Base-by-base conservation (phyloP, 1,140 invertebrate genomes). In the Zaprionus inermis region DNA sequence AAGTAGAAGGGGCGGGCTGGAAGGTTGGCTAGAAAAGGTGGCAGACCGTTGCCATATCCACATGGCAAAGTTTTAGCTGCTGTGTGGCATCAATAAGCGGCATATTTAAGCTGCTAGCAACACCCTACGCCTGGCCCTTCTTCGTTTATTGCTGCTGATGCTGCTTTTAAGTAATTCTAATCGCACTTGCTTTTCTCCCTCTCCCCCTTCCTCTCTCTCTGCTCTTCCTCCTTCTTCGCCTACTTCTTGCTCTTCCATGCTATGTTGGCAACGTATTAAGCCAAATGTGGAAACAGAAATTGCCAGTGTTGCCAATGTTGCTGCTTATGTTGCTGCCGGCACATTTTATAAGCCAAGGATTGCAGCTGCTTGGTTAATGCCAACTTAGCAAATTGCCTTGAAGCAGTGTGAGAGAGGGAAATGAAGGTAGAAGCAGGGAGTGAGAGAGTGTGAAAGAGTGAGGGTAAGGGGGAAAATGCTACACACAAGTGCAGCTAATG, bases 141-240 rank as follows among this genome's bases (percentile, higher is more conserved):
- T 30, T 30, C 56, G 49, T 73, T 73, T 60, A 72, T 82, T 83
- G 80, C 79, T 82, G 72, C n/a, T n/a, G n/a, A n/a, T n/a, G 76
- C 68, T 78, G 70, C 52, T 83, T 82, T 82, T 82, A 82, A 82
- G 80, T 82, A 82, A 82, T 82, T 82, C 83, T 82, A 83, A 82
- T 83, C 73, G 80, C 80, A 79, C 64, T 76, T 28, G 3, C 24
- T 28, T 28, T 4, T 28, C 24, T 28, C 3, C 24, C 24, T 5
- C 24, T 28, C 5, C 24, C 24, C 5, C 3, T 28, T 5, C 24
- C 4, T 4, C 5, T 28, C 24, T 28, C 24, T 4, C 5, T 28
- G 3, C 5, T 78, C 79, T 83, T 41, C 28, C 20, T 24, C 5
- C 38, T 22, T 32, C 30, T 32, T 24, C 22, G 2, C 22, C 30